Base-by-base conservation (phyloP, 2,888 invertebrate genomes). In the Euclidia mi region DNA sequence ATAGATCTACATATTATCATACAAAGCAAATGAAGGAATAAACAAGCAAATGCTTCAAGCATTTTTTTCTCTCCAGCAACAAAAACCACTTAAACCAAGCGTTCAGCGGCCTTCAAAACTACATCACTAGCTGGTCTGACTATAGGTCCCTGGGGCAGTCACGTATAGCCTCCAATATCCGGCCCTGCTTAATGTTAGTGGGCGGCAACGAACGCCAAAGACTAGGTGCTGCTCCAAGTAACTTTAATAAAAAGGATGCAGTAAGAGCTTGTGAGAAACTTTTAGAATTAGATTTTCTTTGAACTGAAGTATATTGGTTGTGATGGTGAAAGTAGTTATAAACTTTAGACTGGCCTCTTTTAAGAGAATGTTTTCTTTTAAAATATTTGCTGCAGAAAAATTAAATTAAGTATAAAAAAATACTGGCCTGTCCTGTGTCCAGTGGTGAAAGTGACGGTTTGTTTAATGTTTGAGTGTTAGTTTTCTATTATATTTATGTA, bases 91-190 rank as follows among this genome's bases (percentile, higher is more conserved):
- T 37, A 29, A 12, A 9, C 7, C 3, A 14, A 29, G 31, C 35
- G 44, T 37, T 37, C 37, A 17, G 4, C 29, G 31, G 37, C 18
- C 37, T 15, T 17, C 14, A 29, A 17, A 42, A 17, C 25, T 12
- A 17, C 18, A 44, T 17, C 4, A n/a, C 37, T 37, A 25, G 15
- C 18, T 10, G 18, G 11, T 15, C 35, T 46, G 47, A 29, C 17
- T 29, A n/a, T 32, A 3, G 45, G 56, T 49, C 65, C 51, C 70
- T 18, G 18, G 49, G 66, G 53, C 42, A 59, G 73, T 75, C 75
- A 75, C 73, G 75, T 75, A 74, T 63, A 65, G 61, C 52, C 57
- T 41, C 51, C 71, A 75, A 75, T 75, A 75, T 75, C 74, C 74
- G 74, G 71, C 57, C 40, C 35, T 29, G 37, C 45, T 70, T 76